Base-by-base conservation (phyloP, 2,888 invertebrate genomes). In the Acheta domesticus region DNA sequence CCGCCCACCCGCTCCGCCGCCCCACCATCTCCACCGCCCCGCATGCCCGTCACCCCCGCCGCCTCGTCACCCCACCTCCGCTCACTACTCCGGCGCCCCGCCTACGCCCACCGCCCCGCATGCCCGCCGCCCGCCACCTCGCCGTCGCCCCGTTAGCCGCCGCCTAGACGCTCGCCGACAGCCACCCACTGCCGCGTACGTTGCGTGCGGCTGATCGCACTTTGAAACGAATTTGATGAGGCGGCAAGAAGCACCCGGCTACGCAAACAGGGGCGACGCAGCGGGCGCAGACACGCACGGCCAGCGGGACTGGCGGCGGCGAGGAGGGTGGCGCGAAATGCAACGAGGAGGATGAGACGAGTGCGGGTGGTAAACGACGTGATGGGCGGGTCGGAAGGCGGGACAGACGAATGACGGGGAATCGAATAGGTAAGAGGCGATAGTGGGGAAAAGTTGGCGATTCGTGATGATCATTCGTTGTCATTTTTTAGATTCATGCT, bases 221-320 rank as follows among this genome's bases (percentile, higher is more conserved):
- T 62, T 49, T 50, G 76, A 76, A 49, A 49, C 23, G 62, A 76
- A 79, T 79, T 79, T 73, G 76, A 76, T 79, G 76, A 19, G n/a
- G 77, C 48, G n/a, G 77, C 74, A 76, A 75, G 50, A 49, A 50
- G 50, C 75, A 73, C 79, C 50, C 76, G 76, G 79, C 62, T 76
- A 76, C 75, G 75, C 49, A 50, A 50, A 62, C 62, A 62, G n/a
- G 62, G 62, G 62, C n/a, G 62, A 19, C 49, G 14, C 50, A 12
- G 75, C 21, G 62, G 62, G 62, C 14, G 14, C n/a, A 19, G n/a
- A 62, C 62, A 62, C 62, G 62, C 62, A n/a, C n/a, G 62, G 62
- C 14, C 8, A 1, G n/a, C 62, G 75, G 74, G 48, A 1, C 19
- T 5, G 73, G 50, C 21, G 74, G 11, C 49, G 78, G 8, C 48